Percentiles rank a stretch among this genome's conserved stretches.
Evolutionary conservation across 2,888 invertebrate species (phyloP).

Genomic region (Sarcophaga rosellei): DNA sequence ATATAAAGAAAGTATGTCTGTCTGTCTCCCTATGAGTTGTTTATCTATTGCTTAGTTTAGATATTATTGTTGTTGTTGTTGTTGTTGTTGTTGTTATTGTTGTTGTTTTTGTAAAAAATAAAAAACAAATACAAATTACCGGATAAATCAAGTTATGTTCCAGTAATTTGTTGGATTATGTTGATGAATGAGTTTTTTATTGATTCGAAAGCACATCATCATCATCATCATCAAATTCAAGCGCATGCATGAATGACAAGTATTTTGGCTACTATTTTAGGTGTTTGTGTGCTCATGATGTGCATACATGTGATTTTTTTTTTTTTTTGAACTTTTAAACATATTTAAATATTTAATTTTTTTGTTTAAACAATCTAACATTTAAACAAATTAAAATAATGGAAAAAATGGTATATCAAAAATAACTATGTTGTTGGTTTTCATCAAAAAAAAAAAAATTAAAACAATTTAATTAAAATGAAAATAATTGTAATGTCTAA

Average conservation of each 20-base stretch:
- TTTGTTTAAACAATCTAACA: slow-evolving; percentile 10
- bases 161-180: slow-evolving; percentile 79
- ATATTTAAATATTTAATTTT: neutral
- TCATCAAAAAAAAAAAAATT: neutral
- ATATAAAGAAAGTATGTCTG: slow-evolving; percentile 41
- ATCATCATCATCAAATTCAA: slow-evolving; percentile 7
- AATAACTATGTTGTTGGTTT: neutral
- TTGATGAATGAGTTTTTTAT: slow-evolving; percentile 75
- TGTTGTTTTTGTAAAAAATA: too few species aligned
- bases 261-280: neutral
- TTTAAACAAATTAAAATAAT: slow-evolving; percentile 34
- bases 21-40: neutral
- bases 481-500: too few species aligned
- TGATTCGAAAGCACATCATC: slow-evolving; percentile 41
- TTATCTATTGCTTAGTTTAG: slow-evolving; percentile 2
- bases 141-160: slow-evolving; percentile 80
- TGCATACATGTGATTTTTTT: slow-evolving; percentile 17
- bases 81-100: too few species aligned
- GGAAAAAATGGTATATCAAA: neutral
- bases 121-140: slow-evolving; percentile 74
- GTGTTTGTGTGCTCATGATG: neutral
- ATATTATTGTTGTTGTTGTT: neutral
- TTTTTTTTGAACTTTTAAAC: slow-evolving; percentile 2
- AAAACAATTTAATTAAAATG: neutral
- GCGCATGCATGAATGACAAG: slow-evolving; percentile 10